Conservation (phyloP, 2,113 vertebrate genomes). For the Notothenia rossii region DNA sequence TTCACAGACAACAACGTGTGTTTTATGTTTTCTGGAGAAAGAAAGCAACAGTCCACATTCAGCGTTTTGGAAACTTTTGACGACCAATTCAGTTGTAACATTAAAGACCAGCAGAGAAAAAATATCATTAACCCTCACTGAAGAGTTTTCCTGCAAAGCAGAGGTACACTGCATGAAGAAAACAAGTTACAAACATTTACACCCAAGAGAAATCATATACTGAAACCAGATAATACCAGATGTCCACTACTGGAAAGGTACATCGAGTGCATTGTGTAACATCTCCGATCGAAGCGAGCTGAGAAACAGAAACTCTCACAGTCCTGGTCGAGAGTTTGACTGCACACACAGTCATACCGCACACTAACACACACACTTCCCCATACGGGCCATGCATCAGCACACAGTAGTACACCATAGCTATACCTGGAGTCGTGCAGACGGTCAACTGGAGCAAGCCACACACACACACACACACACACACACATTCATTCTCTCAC, state of each 20-base stretch:
- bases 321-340: conserved; percentile 48
- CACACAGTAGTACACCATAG: conserved; percentile 80
- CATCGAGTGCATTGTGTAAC: conserved; percentile 81
- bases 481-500: conserved; percentile 29
- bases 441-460: conserved; percentile 80
- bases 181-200: conserved; percentile 61
- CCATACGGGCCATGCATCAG: conserved; percentile 87
- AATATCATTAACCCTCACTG: conserved; percentile 37
- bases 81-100: conserved; percentile 52
- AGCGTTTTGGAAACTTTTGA: conserved; percentile 58
- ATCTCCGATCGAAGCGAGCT: conserved; percentile 77
- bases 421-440: conserved; percentile 83
- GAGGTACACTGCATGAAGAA: conserved; percentile 57
- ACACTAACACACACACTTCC: conserved; percentile 31
- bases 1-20: conserved; percentile 81
- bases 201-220: conserved; percentile 66
- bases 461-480: conserved; percentile 21
- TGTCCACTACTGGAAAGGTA: conserved; percentile 75
- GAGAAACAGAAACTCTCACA: conserved; percentile 59
- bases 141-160: conserved; percentile 59
- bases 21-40: conserved; percentile 78
- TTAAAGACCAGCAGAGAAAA: conserved; percentile 59
- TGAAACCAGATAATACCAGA: conserved; percentile 71
- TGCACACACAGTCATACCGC: conserved; percentile 12
- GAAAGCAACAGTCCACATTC: conserved; percentile 84